Conservation (phyloP, 92 coral and sea anemone species). For the Heteractis magnifica region DNA sequence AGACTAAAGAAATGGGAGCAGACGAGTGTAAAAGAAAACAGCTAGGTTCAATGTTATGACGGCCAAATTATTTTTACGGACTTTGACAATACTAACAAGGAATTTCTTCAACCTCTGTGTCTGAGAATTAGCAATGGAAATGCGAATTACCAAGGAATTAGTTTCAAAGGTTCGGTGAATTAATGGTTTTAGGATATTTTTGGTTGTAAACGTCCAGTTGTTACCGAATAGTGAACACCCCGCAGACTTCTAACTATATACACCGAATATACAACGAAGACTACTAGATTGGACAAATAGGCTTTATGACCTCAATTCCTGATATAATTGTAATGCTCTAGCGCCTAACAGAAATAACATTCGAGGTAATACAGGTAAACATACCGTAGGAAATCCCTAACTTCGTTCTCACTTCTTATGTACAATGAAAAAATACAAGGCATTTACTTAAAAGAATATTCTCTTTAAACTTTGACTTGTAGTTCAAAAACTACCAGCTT, state of each 20-base stretch:
- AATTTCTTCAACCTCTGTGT: constrained; percentile 15
- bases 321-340: background rate
- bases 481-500: background rate
- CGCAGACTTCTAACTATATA: constrained; percentile 12
- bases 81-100: constrained; percentile 3
- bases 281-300: background rate
- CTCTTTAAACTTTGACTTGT: constrained; percentile 9
- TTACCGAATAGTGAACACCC: constrained; percentile 12
- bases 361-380: background rate
- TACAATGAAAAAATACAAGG: constrained; percentile 13
- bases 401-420: background rate
- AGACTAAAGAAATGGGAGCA: constrained; percentile 19
- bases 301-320: constrained; percentile 11
- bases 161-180: background rate
- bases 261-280: constrained; percentile 22
- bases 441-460: constrained; percentile 2
- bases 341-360: background rate
- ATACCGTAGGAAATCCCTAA: background rate
- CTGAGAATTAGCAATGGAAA: background rate
- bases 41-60: constrained; percentile 20
- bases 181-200: background rate
- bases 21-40: background rate
- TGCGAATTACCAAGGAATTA: constrained; percentile 3
- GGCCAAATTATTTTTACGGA: background rate
- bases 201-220: constrained; percentile 18